These are phyloP conservation scores for Rhodinocichla rosea DNA, from an alignment of 2,113 vertebrate genomes.

Conservation along the genomic window DNA sequence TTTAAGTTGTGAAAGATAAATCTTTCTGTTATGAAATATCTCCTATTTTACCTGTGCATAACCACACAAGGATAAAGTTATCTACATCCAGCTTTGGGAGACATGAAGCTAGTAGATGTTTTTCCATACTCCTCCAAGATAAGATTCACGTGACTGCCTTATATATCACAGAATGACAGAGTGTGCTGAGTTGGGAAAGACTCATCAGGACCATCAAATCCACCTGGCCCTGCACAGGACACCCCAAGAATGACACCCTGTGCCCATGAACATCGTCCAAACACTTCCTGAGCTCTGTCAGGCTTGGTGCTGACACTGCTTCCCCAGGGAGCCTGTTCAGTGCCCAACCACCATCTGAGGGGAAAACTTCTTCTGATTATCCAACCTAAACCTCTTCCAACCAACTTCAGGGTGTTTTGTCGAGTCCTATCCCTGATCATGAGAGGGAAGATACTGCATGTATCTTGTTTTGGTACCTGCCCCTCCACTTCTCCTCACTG, in stretches of 20 bases:
- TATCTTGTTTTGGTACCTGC: too few relatives aligned
- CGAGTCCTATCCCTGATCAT: fast-evolving
- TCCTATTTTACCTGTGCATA: neutral
- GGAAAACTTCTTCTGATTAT: neutral
- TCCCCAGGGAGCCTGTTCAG: neutral
- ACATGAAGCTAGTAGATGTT: neutral
- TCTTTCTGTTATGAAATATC: neutral
- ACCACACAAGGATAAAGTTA: neutral
- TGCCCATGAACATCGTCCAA: fast-evolving
- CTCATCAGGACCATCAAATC: neutral
- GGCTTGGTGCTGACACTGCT: too few relatives aligned
- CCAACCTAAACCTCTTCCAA: neutral
- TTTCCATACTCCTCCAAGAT: neutral
- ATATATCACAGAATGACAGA: neutral
- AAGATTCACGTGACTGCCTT: neutral
- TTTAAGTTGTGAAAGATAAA: neutral
- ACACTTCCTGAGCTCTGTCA: neutral
- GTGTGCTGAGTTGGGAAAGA: neutral
- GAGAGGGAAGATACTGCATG: neutral
- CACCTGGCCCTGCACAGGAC: neutral
- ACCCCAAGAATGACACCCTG: neutral
- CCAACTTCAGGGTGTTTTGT: neutral
- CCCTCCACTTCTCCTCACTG: fast-evolving
- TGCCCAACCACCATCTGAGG: neutral
- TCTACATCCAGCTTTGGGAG: neutral